These are phyloP conservation scores for Neostethus bicornis DNA, from an alignment of 2,797 vertebrate species.

Conservation along the genomic window DNA sequence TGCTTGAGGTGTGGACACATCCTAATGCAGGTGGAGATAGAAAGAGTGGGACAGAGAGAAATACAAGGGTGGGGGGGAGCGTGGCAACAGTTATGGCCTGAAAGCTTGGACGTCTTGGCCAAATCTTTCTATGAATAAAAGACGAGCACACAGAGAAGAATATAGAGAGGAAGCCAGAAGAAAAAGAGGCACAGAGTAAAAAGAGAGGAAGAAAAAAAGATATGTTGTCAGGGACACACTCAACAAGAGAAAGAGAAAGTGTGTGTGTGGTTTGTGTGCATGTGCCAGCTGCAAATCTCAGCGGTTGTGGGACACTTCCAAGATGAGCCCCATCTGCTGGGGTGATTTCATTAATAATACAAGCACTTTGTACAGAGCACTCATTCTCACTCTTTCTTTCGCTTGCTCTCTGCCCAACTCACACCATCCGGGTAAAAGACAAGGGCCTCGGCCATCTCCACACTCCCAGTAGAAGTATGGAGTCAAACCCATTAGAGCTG, in stretches of 20 bases:
- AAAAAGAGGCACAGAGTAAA: slow-evolving; percentile 44
- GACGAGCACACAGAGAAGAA: slow-evolving; percentile 55
- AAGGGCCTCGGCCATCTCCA: slow-evolving; percentile 42
- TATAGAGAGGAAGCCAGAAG: slow-evolving; percentile 51
- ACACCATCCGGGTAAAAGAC: slow-evolving; percentile 31
- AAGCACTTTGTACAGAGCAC: slow-evolving; percentile 72
- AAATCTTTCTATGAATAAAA: slow-evolving; percentile 74
- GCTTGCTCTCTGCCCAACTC: slow-evolving; percentile 28
- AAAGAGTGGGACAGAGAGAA: slow-evolving; percentile 12
- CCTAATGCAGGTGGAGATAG: slow-evolving; percentile 38
- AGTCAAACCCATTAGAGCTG: slow-evolving; percentile 57
- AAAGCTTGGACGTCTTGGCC: slow-evolving; percentile 63
- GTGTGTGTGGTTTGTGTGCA: slow-evolving; percentile 26
- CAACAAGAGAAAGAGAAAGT: slow-evolving; percentile 48
- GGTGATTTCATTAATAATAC: slow-evolving; percentile 81
- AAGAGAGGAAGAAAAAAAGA: slow-evolving; percentile 46
- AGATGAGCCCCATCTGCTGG: slow-evolving; percentile 78
- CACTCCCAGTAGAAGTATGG: slow-evolving; percentile 45
- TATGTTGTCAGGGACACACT: slow-evolving; percentile 62
- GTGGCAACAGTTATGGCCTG: slow-evolving; percentile 60
- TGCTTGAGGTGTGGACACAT: slow-evolving; percentile 57
- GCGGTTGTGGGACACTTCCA: slow-evolving; percentile 72
- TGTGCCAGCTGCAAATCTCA: slow-evolving; percentile 71
- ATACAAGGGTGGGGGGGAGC: neutral
- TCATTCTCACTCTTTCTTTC: slow-evolving; percentile 58